Percentiles rank a stretch among this genome's conserved stretches.
Conservation (phyloP, 2,888 invertebrate species). For the Melanchra persicariae region DNA sequence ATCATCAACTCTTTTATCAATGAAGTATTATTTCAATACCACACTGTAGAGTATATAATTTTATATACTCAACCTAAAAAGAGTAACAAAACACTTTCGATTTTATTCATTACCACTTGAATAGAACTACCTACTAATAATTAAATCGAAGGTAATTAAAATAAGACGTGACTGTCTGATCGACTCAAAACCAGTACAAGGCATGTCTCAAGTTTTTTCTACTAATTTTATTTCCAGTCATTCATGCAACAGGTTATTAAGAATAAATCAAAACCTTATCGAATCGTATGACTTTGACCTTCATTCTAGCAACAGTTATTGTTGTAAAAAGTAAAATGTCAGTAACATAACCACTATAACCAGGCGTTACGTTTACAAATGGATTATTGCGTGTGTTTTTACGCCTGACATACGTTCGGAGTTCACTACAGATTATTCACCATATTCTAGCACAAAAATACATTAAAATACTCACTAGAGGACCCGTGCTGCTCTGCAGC, state of each 20-base stretch:
- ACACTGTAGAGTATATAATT: neutral
- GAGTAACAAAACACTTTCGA: neutral
- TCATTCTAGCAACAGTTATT: slow-evolving; percentile 44
- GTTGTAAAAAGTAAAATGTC: slow-evolving; percentile 34
- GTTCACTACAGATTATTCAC: neutral
- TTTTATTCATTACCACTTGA: neutral
- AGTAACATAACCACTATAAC: slow-evolving; percentile 8
- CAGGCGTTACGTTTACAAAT: slow-evolving; percentile 1
- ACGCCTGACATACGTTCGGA: neutral
- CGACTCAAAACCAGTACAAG: slow-evolving; percentile 48
- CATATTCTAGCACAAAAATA: neutral
- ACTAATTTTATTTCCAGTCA: slow-evolving; percentile 32
- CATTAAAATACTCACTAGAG: no score
- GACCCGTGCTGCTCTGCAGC: no score
- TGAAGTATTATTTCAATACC: slow-evolving; percentile 4
- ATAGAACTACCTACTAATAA: neutral
- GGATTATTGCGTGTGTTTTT: neutral
- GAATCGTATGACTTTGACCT: slow-evolving; percentile 58
- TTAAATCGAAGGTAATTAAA: slow-evolving; percentile 22
- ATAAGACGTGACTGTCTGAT: slow-evolving; percentile 14
- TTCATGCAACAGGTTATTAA: slow-evolving; percentile 49
- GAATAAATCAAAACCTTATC: slow-evolving; percentile 55
- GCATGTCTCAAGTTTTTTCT: slow-evolving; percentile 43
- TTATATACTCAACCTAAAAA: neutral
- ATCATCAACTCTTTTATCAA: slow-evolving; percentile 1